A percentile compares a stretch with the other conserved stretches of the same genome.
Conservation (phyloP, 2,797 vertebrate genomes). For the Synanceia verrucosa region DNA sequence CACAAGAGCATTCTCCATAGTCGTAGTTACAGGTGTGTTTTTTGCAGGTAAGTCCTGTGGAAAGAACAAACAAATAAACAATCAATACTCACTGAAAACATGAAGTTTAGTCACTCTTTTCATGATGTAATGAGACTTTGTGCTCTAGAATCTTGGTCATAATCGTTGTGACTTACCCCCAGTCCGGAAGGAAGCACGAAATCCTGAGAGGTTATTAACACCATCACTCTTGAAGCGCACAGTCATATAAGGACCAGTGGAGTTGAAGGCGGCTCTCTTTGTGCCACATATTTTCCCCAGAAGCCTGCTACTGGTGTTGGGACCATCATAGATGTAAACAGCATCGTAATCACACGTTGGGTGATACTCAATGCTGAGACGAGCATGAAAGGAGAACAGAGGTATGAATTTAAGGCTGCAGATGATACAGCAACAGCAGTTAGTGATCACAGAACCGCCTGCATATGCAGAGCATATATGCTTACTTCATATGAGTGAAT, state of each 20-base stretch:
- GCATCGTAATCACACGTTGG: neutral
- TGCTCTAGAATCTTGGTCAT: neutral
- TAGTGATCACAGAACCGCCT: neutral
- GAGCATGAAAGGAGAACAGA: neutral
- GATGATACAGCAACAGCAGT: neutral
- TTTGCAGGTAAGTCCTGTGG: conserved; percentile 38
- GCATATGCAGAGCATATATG: neutral
- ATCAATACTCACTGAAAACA: neutral
- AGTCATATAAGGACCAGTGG: conserved; percentile 44
- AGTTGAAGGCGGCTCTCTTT: neutral
- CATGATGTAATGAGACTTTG: neutral
- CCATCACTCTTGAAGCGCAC: conserved; percentile 46
- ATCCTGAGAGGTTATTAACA: accelerated
- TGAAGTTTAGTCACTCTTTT: neutral
- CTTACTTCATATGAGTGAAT: conserved; percentile 29
- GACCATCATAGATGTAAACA: conserved; percentile 55
- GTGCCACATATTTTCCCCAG: conserved; percentile 17
- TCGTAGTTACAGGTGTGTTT: conserved; percentile 53
- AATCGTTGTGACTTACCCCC: conserved; percentile 34
- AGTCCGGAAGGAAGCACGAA: conserved; percentile 19
- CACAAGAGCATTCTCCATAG: conserved; percentile 55
- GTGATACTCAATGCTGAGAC: conserved; percentile 21
- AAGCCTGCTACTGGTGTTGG: neutral
- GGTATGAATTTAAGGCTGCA: neutral
- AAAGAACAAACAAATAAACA: neutral